These are phyloP conservation scores for Sebastes minor DNA, from an alignment of 2,797 vertebrate genomes.

Conservation along the genomic window DNA sequence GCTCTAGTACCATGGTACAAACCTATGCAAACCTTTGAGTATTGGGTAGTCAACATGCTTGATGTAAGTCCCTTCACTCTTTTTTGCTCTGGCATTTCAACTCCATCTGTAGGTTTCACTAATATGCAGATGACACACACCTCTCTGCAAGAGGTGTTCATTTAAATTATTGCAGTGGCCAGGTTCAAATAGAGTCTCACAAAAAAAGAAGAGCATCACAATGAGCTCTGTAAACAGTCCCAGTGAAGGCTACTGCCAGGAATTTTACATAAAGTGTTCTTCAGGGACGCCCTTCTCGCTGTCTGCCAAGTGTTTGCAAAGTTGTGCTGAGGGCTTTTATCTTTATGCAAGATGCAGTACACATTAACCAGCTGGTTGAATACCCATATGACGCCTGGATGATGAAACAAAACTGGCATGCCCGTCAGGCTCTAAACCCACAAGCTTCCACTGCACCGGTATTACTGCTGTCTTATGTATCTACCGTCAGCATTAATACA, in stretches of 20 bases:
- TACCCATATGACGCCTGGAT: slow-evolving; percentile 26
- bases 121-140: slow-evolving; percentile 18
- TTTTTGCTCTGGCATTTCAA: neutral
- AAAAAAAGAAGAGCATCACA: slow-evolving; percentile 12
- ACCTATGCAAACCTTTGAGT: neutral
- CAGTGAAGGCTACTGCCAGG: slow-evolving; percentile 15
- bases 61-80: neutral
- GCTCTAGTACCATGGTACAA: neutral
- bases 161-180: neutral
- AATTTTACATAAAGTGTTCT: slow-evolving; percentile 37
- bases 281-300: slow-evolving; percentile 6
- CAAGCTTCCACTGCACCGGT: neutral
- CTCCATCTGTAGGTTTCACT: neutral
- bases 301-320: slow-evolving; percentile 36
- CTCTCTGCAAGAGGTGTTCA: neutral
- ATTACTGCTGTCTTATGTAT: neutral
- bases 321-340: slow-evolving; percentile 33
- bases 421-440: slow-evolving; percentile 5
- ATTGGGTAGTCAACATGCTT: neutral
- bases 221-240: neutral
- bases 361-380: slow-evolving; percentile 49
- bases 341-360: slow-evolving; percentile 42
- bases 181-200: neutral
- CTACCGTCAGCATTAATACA: slow-evolving; percentile 13
- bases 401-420: slow-evolving; percentile 39